A percentile compares a stretch with the other conserved stretches of the same genome.
Conservation (phyloP, 2,113 vertebrate species). For the Pseudopodoces humilis region DNA sequence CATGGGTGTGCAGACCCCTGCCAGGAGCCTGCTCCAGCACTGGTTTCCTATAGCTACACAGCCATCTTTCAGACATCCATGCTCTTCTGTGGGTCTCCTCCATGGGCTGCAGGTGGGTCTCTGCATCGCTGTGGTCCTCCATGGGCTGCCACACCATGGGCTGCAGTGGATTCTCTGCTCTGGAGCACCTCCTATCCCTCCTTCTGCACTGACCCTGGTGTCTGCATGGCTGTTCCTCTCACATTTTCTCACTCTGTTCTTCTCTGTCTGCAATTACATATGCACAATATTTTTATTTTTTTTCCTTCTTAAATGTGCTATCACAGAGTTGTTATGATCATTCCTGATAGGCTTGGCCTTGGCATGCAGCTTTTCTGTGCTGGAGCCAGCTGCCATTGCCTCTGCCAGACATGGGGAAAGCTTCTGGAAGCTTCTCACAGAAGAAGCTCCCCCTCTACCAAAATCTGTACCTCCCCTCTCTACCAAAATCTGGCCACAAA, state of each 20-base stretch:
- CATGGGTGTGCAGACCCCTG: not conserved
- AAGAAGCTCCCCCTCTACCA: not conserved
- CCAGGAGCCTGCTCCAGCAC: not conserved
- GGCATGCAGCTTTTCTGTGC: fast-evolving
- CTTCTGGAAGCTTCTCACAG: not conserved
- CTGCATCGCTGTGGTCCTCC: not conserved
- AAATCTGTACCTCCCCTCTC: not conserved
- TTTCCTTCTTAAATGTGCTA: not conserved
- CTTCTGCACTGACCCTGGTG: not conserved
- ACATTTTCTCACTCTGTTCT: not conserved
- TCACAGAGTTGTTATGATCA: not conserved
- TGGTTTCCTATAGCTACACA: not conserved
- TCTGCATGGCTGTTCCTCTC: not conserved
- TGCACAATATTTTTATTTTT: not conserved
- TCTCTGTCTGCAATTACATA: not conserved
- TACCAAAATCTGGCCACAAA: not conserved
- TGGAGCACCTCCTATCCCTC: not conserved
- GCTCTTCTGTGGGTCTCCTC: not conserved
- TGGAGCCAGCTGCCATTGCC: not conserved
- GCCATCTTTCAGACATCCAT: not conserved
- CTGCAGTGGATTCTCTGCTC: not conserved
- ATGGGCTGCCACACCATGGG: not conserved
- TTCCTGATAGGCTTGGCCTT: not conserved
- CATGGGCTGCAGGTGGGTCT: not conserved
- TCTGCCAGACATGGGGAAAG: not conserved